These are phyloP conservation scores for Pseudochirops corinnae DNA, from an alignment of 2,797 vertebrate genomes.

Conservation along the genomic window DNA sequence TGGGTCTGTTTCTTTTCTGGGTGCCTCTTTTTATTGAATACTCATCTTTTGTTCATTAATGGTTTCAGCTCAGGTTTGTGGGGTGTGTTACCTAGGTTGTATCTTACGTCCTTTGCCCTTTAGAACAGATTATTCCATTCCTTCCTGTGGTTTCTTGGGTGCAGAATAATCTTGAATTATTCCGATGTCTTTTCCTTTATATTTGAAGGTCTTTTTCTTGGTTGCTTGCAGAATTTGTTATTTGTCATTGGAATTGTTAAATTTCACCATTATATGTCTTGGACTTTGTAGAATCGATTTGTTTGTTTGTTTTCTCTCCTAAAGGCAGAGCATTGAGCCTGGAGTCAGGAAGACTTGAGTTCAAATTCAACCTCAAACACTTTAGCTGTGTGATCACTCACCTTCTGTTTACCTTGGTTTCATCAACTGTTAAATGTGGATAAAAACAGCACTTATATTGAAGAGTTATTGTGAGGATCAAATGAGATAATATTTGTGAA, in stretches of 20 bases:
- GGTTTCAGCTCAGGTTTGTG: not conserved
- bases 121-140: not conserved
- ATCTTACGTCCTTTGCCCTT: not conserved
- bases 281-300: not conserved
- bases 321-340: not conserved
- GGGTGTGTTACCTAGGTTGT: not conserved
- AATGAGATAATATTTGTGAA: not conserved
- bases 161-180: not conserved
- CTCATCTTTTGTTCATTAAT: not conserved
- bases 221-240: not conserved
- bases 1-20: not conserved
- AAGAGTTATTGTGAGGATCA: not conserved
- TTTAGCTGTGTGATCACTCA: not conserved
- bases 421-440: not conserved
- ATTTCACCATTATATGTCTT: not conserved
- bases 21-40: not conserved
- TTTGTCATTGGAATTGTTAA: not conserved
- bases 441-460: not conserved
- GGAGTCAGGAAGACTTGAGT: not conserved
- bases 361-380: not conserved
- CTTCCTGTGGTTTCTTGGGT: not conserved
- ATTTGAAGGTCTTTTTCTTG: not conserved
- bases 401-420: not conserved
- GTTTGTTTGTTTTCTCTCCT: not conserved
- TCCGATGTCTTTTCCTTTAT: not conserved